phyloP scores from a whole-genome alignment of 2,888 invertebrate species.

The Nomada hirtipes region DNA sequence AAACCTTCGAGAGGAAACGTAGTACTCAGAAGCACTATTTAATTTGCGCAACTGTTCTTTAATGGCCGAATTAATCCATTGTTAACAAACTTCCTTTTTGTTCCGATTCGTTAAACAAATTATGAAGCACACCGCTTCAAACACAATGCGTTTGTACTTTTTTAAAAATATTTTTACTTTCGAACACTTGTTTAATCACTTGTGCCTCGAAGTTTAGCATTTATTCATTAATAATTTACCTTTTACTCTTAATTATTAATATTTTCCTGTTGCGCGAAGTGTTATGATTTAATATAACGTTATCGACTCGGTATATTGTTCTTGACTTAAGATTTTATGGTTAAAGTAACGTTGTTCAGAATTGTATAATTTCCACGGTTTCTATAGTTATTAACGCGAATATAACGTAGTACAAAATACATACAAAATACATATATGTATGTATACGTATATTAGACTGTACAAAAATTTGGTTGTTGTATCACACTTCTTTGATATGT shows the following conservation, averaged over 20 bases:
- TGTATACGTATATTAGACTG: slow-evolving; percentile 1
- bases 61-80: too few relatives aligned
- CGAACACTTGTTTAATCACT: too few relatives aligned
- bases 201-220: too few relatives aligned
- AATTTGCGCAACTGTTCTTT: too few relatives aligned
- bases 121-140: background rate
- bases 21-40: too few relatives aligned
- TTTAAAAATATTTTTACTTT: too few relatives aligned
- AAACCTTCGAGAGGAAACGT: too few relatives aligned
- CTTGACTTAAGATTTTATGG: background rate
- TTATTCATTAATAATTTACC: too few relatives aligned
- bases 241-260: too few relatives aligned
- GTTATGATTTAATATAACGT: background rate
- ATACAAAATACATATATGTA: too few relatives aligned
- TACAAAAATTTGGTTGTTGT: slow-evolving; percentile 28
- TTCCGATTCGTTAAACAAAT: slow-evolving; percentile 5
- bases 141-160: background rate
- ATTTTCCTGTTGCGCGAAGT: too few relatives aligned
- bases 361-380: background rate
- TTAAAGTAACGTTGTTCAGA: background rate
- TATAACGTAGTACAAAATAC: slow-evolving; percentile 14
- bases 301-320: background rate
- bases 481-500: slow-evolving; percentile 49
- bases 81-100: background rate
- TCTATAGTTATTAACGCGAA: background rate